These are phyloP conservation scores for Polyommatus iphigenia DNA, from an alignment of 2,888 invertebrate genomes.

Conservation along the genomic window DNA sequence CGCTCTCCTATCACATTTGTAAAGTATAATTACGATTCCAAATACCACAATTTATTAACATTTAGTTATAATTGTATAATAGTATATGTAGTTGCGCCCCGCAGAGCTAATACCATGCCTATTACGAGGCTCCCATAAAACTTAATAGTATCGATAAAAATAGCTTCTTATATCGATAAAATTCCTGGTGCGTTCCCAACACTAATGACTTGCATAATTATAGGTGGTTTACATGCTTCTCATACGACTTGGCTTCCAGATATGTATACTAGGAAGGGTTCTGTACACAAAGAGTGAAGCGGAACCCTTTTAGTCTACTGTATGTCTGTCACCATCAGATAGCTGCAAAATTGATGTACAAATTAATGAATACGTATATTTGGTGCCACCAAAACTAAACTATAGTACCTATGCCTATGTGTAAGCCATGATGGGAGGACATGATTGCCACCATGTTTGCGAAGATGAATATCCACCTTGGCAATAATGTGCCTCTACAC, in stretches of 20 bases:
- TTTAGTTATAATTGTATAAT: conserved; percentile 1
- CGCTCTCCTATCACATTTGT: background rate
- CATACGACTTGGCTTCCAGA: background rate
- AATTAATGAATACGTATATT: too few relatives aligned
- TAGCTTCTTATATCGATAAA: conserved; percentile 29
- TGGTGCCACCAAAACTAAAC: too few relatives aligned
- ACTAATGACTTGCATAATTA: conserved; percentile 28
- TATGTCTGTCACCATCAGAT: background rate
- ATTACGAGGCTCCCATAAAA: conserved; percentile 23
- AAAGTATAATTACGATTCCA: background rate
- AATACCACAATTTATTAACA: background rate
- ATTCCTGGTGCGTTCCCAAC: background rate
- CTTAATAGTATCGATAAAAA: conserved; percentile 29
- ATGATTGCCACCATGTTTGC: too few relatives aligned
- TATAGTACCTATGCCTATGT: too few relatives aligned
- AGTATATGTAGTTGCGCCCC: background rate
- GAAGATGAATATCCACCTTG: too few relatives aligned
- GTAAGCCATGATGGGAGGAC: too few relatives aligned
- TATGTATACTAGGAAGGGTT: background rate
- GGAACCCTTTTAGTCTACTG: background rate
- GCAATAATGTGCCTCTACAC: too few relatives aligned
- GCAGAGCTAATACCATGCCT: conserved; percentile 18
- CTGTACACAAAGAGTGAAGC: background rate
- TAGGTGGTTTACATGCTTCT: conserved; percentile 28
- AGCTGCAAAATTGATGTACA: too few relatives aligned